Evolutionary conservation across 2,888 invertebrate genomes (phyloP).

Genomic region (Teleogryllus oceanicus): DNA sequence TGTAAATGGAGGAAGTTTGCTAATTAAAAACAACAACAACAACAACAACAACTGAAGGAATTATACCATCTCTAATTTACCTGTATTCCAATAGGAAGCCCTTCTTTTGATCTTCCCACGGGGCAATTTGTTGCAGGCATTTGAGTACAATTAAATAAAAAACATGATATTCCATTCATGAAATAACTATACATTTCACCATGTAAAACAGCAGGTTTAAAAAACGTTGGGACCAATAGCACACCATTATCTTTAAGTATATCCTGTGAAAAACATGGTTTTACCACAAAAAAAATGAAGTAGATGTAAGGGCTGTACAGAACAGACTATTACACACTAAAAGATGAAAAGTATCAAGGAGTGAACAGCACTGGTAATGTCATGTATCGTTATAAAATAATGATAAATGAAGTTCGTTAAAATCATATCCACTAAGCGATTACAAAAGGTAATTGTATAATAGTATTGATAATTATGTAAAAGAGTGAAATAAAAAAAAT

Average conservation of each 20-base stretch:
- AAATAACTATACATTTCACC: slow-evolving; percentile 58
- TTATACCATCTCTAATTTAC: background rate
- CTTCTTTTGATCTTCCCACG: slow-evolving; percentile 57
- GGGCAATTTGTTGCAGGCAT: slow-evolving; percentile 75
- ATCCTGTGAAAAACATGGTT: slow-evolving; percentile 40
- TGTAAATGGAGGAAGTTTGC: background rate
- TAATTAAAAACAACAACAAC: background rate
- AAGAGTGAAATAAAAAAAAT: too few relatives aligned
- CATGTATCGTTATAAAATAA: too few relatives aligned
- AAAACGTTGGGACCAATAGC: slow-evolving; percentile 59
- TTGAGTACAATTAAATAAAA: slow-evolving; percentile 67
- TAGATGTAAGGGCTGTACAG: too few relatives aligned
- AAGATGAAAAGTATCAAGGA: too few relatives aligned
- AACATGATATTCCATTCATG: slow-evolving; percentile 60
- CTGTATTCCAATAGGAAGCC: slow-evolving; percentile 74
- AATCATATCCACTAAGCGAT: too few relatives aligned
- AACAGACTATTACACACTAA: too few relatives aligned
- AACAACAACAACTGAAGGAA: background rate
- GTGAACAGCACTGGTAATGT: too few relatives aligned
- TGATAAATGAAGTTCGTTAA: too few relatives aligned
- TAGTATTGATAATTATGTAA: too few relatives aligned
- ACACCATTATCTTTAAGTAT: slow-evolving; percentile 60
- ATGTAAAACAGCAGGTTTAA: slow-evolving; percentile 59
- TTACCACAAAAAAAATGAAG: too few relatives aligned
- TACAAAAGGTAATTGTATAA: too few relatives aligned